These are phyloP conservation scores for Aspiorhynchus laticeps DNA, from an alignment of 2,113 vertebrate species.

Conservation along the genomic window DNA sequence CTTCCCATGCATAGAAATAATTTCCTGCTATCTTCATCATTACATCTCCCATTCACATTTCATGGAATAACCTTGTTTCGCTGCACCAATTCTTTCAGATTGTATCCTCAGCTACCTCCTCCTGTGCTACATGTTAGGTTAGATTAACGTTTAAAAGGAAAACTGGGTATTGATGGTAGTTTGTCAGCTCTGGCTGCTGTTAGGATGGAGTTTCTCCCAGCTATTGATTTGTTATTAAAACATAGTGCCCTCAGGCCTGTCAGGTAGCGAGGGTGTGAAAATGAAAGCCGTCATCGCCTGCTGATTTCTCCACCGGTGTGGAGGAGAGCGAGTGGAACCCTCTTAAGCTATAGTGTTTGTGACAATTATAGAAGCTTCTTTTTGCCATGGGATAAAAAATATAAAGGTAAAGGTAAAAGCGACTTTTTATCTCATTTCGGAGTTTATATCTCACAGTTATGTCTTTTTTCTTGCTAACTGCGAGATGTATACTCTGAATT, in stretches of 20 bases:
- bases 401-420: not conserved
- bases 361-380: not conserved
- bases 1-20: slow-evolving; percentile 45
- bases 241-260: slow-evolving; percentile 28
- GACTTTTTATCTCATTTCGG: not conserved
- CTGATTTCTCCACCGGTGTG: not conserved
- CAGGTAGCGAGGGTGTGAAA: slow-evolving; percentile 28
- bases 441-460: too few relatives aligned
- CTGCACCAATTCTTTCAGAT: slow-evolving; percentile 15
- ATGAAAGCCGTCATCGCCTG: slow-evolving; percentile 43
- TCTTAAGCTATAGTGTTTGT: not conserved
- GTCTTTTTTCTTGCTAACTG: not conserved
- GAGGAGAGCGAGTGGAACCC: not conserved
- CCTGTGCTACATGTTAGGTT: not conserved
- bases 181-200: slow-evolving; percentile 51
- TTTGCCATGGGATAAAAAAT: not conserved
- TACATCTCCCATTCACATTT: slow-evolving; percentile 22
- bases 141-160: slow-evolving; percentile 32
- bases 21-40: slow-evolving; percentile 42
- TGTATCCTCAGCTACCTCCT: slow-evolving; percentile 1
- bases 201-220: not conserved
- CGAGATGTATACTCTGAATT: not conserved
- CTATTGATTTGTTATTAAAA: slow-evolving; percentile 55
- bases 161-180: slow-evolving; percentile 21
- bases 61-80: slow-evolving; percentile 7